phyloP scores from a whole-genome alignment of 2,797 vertebrate genomes.

The Urocyon cinereoargenteus region DNA sequence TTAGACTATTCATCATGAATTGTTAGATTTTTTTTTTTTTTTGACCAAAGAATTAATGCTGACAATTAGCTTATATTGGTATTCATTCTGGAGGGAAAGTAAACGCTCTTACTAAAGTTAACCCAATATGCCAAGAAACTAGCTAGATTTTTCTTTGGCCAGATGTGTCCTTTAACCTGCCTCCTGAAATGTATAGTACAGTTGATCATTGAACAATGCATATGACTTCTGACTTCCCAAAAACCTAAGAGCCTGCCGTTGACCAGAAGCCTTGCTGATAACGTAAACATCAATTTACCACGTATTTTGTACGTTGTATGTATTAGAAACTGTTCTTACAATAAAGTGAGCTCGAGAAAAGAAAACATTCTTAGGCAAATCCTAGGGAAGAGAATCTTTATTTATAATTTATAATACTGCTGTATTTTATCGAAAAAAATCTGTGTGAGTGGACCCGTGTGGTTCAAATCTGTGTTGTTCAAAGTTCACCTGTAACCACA shows the following conservation, averaged over 20 bases:
- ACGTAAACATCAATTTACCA: background rate
- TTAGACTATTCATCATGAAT: background rate
- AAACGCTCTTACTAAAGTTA: constrained; percentile 22
- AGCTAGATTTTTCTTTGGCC: background rate
- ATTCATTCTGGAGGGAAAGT: background rate
- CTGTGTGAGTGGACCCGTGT: background rate
- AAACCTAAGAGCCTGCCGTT: background rate
- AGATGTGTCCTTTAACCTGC: background rate
- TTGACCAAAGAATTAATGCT: background rate
- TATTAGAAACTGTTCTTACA: background rate
- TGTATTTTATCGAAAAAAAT: background rate
- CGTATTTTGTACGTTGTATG: background rate
- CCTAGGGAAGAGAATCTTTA: background rate
- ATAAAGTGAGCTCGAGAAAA: background rate
- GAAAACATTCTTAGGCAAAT: background rate
- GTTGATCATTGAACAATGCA: background rate
- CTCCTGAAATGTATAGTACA: constrained; percentile 18
- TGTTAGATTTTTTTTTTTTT: background rate
- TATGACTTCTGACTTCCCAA: background rate
- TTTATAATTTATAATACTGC: background rate
- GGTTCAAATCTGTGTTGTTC: background rate
- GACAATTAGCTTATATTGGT: background rate
- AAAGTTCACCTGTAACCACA: background rate
- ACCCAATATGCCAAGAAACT: background rate
- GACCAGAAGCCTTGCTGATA: background rate